Conservation (phyloP, 1,140 invertebrate genomes). For the Coenobita brevimanus region DNA sequence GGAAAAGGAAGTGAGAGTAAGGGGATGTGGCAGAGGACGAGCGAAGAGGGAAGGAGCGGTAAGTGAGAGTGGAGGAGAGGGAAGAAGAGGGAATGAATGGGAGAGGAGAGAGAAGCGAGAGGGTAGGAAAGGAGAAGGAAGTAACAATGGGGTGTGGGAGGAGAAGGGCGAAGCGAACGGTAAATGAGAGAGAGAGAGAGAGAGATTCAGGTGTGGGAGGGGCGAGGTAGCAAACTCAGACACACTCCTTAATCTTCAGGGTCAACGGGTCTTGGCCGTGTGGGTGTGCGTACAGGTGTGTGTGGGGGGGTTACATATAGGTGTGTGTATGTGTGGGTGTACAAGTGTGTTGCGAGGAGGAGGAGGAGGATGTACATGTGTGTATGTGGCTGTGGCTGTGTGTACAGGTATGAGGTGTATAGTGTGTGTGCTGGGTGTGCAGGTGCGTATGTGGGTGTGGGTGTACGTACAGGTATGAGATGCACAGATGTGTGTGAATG, state of each 20-base stretch:
- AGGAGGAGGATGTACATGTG: too few species aligned
- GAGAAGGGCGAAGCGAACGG: neutral
- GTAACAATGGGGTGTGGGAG: neutral
- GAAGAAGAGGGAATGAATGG: neutral
- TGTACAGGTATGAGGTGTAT: too few species aligned
- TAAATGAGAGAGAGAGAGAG: neutral
- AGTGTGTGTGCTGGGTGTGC: too few species aligned
- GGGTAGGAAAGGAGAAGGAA: neutral
- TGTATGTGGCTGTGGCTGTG: too few species aligned
- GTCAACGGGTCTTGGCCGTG: neutral
- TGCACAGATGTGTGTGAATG: too few species aligned
- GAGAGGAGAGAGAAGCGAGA: neutral
- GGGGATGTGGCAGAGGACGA: too few species aligned
- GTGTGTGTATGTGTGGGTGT: neutral
- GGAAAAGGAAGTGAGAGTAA: too few species aligned
- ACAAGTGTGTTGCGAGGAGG: neutral
- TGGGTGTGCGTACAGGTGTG: constrained; percentile 23
- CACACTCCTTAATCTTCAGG: neutral
- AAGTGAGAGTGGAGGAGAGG: too few species aligned
- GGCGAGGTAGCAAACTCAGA: neutral
- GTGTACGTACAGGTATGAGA: too few species aligned
- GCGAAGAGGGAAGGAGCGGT: too few species aligned
- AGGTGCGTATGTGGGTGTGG: neutral
- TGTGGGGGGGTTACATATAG: neutral
- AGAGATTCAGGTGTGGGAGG: neutral